Evolutionary conservation across 2,113 vertebrate genomes (phyloP).

Genomic region (Emydocephalus ijimae): DNA sequence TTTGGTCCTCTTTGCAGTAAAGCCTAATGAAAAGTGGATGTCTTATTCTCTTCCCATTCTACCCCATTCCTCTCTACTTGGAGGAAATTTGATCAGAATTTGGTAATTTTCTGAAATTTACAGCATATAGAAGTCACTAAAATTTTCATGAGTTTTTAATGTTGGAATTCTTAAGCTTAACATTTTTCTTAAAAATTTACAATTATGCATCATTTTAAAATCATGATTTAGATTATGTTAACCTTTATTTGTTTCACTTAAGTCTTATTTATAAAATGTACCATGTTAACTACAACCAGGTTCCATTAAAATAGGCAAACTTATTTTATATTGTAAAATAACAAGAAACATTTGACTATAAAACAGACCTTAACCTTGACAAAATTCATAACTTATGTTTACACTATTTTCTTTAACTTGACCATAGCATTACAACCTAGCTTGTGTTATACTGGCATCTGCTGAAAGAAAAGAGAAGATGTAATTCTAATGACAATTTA

Average conservation of each 20-base stretch:
- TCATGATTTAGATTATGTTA: not conserved
- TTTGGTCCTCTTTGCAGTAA: not conserved
- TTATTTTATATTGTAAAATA: not conserved
- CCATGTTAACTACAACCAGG: not conserved
- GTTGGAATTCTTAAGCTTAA: not conserved
- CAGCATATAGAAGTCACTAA: not conserved
- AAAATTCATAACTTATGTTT: not conserved
- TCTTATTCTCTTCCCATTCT: not conserved
- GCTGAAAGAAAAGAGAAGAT: conserved; percentile 49
- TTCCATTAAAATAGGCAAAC: not conserved
- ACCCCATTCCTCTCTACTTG: not conserved
- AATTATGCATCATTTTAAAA: not conserved
- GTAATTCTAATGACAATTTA: not conserved
- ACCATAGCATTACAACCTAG: not conserved
- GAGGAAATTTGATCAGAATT: not conserved
- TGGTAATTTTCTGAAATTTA: not conserved
- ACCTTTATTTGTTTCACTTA: not conserved
- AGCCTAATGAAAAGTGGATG: not conserved
- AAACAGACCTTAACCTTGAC: not conserved
- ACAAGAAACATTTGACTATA: not conserved
- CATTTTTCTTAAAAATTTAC: not conserved
- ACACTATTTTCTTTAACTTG: not conserved
- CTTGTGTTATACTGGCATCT: conserved; percentile 69
- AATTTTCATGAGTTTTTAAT: not conserved
- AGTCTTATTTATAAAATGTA: not conserved